Percentiles rank a stretch among this genome's conserved stretches.
Conservation (phyloP, 2,113 vertebrate species). For the Climacteris rufus region DNA sequence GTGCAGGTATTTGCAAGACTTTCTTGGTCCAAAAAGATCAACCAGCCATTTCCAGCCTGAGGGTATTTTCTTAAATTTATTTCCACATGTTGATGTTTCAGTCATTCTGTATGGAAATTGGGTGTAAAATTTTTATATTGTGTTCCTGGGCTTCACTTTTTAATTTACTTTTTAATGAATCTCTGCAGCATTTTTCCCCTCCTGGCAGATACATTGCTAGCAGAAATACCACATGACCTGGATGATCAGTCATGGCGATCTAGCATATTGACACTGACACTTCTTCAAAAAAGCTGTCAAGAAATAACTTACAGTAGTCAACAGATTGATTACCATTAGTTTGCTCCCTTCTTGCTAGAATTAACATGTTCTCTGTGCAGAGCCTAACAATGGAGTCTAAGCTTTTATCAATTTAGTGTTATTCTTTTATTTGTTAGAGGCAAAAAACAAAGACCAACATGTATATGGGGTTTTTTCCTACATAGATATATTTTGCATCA, state of each 20-base stretch:
- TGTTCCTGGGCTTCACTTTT: background rate
- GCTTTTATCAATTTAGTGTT: background rate
- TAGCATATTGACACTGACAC: background rate
- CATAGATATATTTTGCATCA: background rate
- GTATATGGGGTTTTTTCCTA: fast-evolving
- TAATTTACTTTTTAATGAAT: background rate
- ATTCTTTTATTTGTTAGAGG: background rate
- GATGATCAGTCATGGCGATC: background rate
- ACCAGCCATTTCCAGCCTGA: background rate
- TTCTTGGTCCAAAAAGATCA: background rate
- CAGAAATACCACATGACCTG: background rate
- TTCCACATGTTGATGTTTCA: background rate
- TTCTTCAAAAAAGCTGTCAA: background rate
- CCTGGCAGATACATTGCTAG: background rate
- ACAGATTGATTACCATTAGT: background rate
- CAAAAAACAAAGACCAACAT: background rate
- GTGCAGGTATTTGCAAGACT: background rate
- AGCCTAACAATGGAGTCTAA: background rate
- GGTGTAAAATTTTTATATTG: background rate
- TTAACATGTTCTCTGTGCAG: background rate
- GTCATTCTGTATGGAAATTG: background rate
- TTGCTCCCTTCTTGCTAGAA: background rate
- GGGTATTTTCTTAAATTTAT: background rate
- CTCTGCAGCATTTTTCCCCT: background rate
- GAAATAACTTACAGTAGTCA: background rate